Evolutionary conservation across 2,113 vertebrate genomes (phyloP).

Genomic region (Prunella himalayana): DNA sequence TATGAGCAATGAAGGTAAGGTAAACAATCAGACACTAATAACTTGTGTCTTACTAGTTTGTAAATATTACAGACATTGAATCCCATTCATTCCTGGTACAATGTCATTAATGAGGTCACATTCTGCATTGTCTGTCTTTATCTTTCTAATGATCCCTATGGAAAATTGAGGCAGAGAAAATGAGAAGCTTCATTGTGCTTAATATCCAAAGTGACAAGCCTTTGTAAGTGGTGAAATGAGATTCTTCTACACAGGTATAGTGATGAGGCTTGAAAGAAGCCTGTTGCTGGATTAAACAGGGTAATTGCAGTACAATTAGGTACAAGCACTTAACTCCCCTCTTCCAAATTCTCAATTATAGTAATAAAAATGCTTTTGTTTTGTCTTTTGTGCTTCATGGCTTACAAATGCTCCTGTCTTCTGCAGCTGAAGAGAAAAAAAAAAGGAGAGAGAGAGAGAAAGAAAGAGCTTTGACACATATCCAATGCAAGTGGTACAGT

Average conservation of each 20-base stretch:
- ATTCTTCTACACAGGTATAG: slow-evolving; percentile 28
- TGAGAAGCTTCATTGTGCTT: slow-evolving; percentile 29
- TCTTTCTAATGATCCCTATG: slow-evolving; percentile 24
- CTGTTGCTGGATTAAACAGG: slow-evolving; percentile 56
- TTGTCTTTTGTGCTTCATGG: slow-evolving; percentile 49
- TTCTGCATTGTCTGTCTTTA: slow-evolving; percentile 26
- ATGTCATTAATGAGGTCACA: slow-evolving; percentile 11
- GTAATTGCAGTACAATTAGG: slow-evolving; percentile 55
- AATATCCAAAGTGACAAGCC: slow-evolving; percentile 50
- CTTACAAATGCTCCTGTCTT: slow-evolving; percentile 57
- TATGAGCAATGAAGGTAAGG: neutral
- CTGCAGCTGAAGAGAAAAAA: neutral
- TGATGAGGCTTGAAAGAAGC: slow-evolving; percentile 47
- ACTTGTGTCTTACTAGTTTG: slow-evolving; percentile 21
- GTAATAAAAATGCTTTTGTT: slow-evolving; percentile 61
- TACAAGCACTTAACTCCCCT: slow-evolving; percentile 45
- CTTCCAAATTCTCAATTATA: slow-evolving; percentile 58
- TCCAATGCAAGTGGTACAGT: slow-evolving; percentile 17
- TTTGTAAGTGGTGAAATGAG: slow-evolving; percentile 22
- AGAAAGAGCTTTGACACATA: slow-evolving; percentile 47
- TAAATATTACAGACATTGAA: slow-evolving; percentile 44
- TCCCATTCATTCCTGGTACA: slow-evolving; percentile 23
- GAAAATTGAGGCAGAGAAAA: slow-evolving; percentile 39
- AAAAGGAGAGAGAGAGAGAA: neutral
- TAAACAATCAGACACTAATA: slow-evolving; percentile 40